Percentiles rank a stretch among this genome's conserved stretches.
phyloP scores from a whole-genome alignment of 2,888 invertebrate genomes.

The Orthosia gracilis region DNA sequence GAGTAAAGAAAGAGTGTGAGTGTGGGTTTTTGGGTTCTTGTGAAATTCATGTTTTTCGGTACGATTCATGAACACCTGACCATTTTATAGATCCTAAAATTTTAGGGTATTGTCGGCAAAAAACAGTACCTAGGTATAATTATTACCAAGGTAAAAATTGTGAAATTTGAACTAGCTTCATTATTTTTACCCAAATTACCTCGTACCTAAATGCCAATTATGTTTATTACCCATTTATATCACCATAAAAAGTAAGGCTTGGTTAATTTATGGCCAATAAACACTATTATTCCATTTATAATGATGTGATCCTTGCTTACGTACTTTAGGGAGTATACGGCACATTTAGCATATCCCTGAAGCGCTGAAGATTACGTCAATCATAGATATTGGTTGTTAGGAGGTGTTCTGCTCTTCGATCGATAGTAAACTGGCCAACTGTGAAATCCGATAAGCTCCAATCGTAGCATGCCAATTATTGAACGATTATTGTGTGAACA shows the following conservation, averaged over 20 bases:
- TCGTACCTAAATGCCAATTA: slow-evolving; percentile 2
- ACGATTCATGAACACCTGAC: too few relatives aligned
- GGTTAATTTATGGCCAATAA: slow-evolving; percentile 21
- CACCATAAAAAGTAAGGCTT: slow-evolving; percentile 2
- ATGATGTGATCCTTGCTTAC: not conserved
- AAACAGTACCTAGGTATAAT: too few relatives aligned
- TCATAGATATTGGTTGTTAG: slow-evolving; percentile 22
- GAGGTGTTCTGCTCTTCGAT: slow-evolving; percentile 29
- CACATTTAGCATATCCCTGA: slow-evolving; percentile 12
- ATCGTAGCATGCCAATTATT: slow-evolving; percentile 22
- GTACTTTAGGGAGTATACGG: not conserved
- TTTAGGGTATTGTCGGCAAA: too few relatives aligned
- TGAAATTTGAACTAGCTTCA: too few relatives aligned
- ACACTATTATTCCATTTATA: not conserved
- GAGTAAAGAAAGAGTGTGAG: too few relatives aligned
- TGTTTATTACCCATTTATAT: slow-evolving; percentile 20
- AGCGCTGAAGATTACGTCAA: slow-evolving; percentile 23
- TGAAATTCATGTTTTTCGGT: too few relatives aligned
- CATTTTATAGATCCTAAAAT: too few relatives aligned
- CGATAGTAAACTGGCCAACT: slow-evolving; percentile 1
- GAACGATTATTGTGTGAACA: slow-evolving; percentile 4
- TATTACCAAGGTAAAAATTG: too few relatives aligned
- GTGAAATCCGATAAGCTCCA: slow-evolving; percentile 33
- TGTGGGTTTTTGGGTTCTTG: not conserved
- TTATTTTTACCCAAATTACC: too few relatives aligned